phyloP scores from a whole-genome alignment of 2,888 invertebrate genomes.

The Pachliopta kotzebuea region DNA sequence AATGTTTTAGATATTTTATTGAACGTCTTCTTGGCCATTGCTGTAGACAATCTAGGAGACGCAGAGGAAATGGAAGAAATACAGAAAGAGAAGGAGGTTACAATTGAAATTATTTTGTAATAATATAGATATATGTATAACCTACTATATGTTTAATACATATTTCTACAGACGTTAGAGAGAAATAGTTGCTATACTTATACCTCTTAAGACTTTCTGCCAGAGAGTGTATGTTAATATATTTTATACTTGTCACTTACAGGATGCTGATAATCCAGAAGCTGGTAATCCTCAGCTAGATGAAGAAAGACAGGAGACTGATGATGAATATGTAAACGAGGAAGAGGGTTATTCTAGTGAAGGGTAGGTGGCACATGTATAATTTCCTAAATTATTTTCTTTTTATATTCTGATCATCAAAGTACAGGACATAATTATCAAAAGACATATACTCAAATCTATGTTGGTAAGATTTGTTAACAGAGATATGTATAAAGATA shows the following conservation, averaged over 20 bases:
- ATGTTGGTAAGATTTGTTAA: no score
- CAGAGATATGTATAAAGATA: no score
- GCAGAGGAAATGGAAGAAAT: slow-evolving; percentile 96
- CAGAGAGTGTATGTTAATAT: no score
- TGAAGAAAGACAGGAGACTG: slow-evolving; percentile 81
- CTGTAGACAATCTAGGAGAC: slow-evolving; percentile 99
- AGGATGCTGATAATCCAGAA: slow-evolving; percentile 66
- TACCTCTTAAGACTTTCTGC: no score
- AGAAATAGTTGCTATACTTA: no score
- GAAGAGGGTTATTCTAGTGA: slow-evolving; percentile 84
- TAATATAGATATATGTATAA: neutral
- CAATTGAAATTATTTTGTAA: slow-evolving; percentile 42
- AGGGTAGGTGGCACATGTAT: slow-evolving; percentile 60
- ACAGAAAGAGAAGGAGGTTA: slow-evolving; percentile 92
- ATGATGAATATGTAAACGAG: slow-evolving; percentile 84
- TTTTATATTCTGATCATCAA: no score
- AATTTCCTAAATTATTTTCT: no score
- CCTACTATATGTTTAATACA: no score
- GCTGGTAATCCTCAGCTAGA: slow-evolving; percentile 71
- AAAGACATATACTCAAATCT: no score
- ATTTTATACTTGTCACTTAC: neutral
- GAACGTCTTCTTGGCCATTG: slow-evolving; percentile 99
- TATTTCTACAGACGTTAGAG: no score
- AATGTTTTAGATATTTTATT: slow-evolving; percentile 90
- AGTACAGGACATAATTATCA: no score